Conservation (phyloP, 2,797 vertebrate species). For the Myripristis murdjan region DNA sequence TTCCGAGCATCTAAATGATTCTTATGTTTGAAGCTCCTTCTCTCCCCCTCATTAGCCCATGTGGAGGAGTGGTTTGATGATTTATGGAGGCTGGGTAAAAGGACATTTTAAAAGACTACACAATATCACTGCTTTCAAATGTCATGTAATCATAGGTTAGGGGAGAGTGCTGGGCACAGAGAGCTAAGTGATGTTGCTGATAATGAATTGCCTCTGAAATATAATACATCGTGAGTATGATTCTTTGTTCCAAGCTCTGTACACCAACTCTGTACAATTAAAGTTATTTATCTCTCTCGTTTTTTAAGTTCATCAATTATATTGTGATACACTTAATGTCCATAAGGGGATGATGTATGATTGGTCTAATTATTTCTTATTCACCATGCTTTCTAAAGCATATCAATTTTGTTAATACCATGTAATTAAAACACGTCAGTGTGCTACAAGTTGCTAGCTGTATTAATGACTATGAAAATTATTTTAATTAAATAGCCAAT, state of each 20-base stretch:
- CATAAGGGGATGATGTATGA: constrained; percentile 99
- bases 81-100: constrained; percentile 80
- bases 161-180: constrained; percentile 72
- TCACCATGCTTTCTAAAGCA: constrained; percentile 99
- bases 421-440: constrained; percentile 99
- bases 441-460: constrained; percentile 99
- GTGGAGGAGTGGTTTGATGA: constrained; percentile 72
- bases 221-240: constrained; percentile 81
- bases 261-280: constrained; percentile 87
- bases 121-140: constrained; percentile 83
- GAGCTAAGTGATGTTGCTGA: constrained; percentile 81
- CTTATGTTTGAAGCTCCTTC: constrained; percentile 64
- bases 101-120: constrained; percentile 82
- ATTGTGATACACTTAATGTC: constrained; percentile 91
- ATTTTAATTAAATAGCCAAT: constrained; percentile 99
- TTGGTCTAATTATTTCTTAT: constrained; percentile 99
- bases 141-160: constrained; percentile 86
- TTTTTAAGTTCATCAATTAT: constrained; percentile 91
- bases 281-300: constrained; percentile 90
- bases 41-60: constrained; percentile 48
- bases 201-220: constrained; percentile 85
- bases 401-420: constrained; percentile 99
- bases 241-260: constrained; percentile 82
- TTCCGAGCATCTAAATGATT: constrained; percentile 85
- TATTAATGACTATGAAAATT: constrained; percentile 99